A percentile compares a stretch with the other conserved stretches of the same genome.
Conservation (phyloP, 2,113 vertebrate genomes). For the Cairina moschata region DNA sequence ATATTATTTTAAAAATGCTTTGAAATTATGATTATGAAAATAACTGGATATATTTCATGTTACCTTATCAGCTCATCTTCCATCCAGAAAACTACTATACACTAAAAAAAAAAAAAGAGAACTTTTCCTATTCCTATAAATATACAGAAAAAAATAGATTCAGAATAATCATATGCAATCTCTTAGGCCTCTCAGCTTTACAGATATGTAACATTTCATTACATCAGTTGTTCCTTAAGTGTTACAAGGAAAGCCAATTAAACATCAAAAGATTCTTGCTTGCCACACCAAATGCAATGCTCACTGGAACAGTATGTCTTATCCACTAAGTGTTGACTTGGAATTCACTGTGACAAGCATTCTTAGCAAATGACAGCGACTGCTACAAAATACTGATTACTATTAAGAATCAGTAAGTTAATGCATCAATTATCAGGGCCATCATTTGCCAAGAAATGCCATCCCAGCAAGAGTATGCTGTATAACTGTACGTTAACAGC, state of each 20-base stretch:
- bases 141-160: background rate
- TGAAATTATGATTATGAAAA: background rate
- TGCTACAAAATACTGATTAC: slow-evolving; percentile 20
- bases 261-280: slow-evolving; percentile 34
- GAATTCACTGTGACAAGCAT: slow-evolving; percentile 20
- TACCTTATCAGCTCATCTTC: background rate
- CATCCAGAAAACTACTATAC: background rate
- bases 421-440: background rate
- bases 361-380: slow-evolving; percentile 39
- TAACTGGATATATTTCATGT: background rate
- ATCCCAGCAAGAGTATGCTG: background rate
- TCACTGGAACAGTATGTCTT: background rate
- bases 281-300: slow-evolving; percentile 30
- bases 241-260: slow-evolving; percentile 35
- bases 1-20: background rate
- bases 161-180: background rate
- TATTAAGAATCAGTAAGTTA: background rate
- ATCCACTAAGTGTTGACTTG: background rate
- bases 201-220: background rate
- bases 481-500: background rate
- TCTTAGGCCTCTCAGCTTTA: background rate
- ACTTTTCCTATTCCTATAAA: background rate
- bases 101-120: background rate
- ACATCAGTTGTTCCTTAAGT: background rate
- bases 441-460: background rate